phyloP scores from a whole-genome alignment of 2,113 vertebrate genomes.

The Turnix velox region DNA sequence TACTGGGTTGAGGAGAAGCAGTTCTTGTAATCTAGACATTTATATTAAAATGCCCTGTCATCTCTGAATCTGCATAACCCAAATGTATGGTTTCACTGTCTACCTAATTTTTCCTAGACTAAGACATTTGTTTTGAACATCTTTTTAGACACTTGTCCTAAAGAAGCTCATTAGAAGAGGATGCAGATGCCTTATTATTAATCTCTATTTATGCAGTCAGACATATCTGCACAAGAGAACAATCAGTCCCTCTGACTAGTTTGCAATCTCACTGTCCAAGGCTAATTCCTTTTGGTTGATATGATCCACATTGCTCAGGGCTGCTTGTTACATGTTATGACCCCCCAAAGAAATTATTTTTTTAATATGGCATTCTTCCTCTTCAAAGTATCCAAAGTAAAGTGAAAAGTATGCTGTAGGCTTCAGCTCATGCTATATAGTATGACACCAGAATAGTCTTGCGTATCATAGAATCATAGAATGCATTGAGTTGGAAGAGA shows the following conservation, averaged over 20 bases:
- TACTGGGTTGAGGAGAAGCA: not conserved
- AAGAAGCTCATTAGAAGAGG: not conserved
- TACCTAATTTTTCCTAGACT: not conserved
- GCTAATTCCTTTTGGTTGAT: not conserved
- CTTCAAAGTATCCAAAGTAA: not conserved
- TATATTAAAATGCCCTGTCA: not conserved
- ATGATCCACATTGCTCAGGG: not conserved
- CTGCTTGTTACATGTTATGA: rapidly evolving
- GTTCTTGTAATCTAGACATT: not conserved
- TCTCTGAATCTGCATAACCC: not conserved
- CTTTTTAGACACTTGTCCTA: not conserved
- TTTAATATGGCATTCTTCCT: not conserved
- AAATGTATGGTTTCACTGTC: not conserved
- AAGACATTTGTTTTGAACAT: not conserved
- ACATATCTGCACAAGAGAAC: not conserved
- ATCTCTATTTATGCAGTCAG: not conserved
- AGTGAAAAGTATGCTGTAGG: rapidly evolving
- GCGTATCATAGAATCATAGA: not conserved
- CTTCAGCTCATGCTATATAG: not conserved
- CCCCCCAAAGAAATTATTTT: not conserved
- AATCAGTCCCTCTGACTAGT: not conserved
- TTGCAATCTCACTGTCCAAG: not conserved
- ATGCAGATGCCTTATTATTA: not conserved
- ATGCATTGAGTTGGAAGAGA: too few relatives aligned
- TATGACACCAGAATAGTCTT: not conserved